Percentiles rank a stretch among this genome's conserved stretches.
phyloP scores from a whole-genome alignment of 1,140 invertebrate genomes.

The Radopholus similis region DNA sequence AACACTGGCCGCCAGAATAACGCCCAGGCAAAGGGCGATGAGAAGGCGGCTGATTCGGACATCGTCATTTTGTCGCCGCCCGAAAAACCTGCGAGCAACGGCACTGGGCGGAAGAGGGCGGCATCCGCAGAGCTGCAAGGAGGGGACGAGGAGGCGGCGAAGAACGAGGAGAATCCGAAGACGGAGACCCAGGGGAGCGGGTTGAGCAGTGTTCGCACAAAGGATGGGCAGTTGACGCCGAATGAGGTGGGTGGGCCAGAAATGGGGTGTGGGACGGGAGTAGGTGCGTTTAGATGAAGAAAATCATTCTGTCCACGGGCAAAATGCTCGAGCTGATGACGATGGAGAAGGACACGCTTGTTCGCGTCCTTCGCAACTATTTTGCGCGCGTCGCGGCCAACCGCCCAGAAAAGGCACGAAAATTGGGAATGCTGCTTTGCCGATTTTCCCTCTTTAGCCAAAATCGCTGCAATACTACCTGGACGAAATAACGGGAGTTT shows the following conservation, averaged over 20 bases:
- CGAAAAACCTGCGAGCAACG: too few species aligned
- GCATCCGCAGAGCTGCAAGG: not conserved
- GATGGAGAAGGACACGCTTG: slow-evolving; percentile 10
- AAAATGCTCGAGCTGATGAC: slow-evolving; percentile 19
- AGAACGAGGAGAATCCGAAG: not conserved
- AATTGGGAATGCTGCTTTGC: too few species aligned
- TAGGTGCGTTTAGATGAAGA: not conserved
- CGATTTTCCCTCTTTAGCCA: not conserved
- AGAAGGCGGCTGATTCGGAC: too few species aligned
- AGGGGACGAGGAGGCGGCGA: not conserved
- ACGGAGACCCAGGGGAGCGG: too few species aligned
- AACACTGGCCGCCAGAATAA: too few species aligned
- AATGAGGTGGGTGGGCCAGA: not conserved
- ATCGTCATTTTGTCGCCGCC: too few species aligned
- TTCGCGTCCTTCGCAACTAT: not conserved
- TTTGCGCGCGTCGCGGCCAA: not conserved
- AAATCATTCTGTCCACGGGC: not conserved
- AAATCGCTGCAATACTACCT: slow-evolving; percentile 4
- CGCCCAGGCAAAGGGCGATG: too few species aligned
- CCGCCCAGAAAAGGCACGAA: slow-evolving; percentile 5
- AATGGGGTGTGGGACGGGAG: not conserved
- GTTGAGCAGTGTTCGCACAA: not conserved
- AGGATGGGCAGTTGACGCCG: slow-evolving; percentile 10
- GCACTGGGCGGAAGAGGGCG: not conserved
- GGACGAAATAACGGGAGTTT: slow-evolving; percentile 14